Evolutionary conservation across 2,888 invertebrate genomes (phyloP).

Genomic region (Pollenia angustigena): DNA sequence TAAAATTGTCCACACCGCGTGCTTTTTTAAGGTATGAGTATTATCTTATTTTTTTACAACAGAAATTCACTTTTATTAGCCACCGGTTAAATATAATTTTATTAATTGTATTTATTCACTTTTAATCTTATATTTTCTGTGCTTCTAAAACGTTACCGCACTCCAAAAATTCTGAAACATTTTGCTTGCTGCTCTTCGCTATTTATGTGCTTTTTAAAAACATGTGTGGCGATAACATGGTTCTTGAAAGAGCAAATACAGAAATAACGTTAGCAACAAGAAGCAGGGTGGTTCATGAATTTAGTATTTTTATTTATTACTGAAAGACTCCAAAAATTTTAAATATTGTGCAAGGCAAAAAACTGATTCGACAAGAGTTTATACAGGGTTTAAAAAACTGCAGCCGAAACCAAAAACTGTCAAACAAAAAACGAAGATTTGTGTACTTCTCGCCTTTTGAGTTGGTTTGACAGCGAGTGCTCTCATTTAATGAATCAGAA

Average conservation of each 20-base stretch:
- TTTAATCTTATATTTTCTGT: slow-evolving; percentile 18
- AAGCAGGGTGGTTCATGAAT: not conserved
- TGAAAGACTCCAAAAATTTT: too few relatives aligned
- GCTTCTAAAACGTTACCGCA: slow-evolving; percentile 75
- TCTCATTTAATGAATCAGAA: too few relatives aligned
- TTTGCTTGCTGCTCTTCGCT: slow-evolving; percentile 76
- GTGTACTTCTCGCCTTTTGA: too few relatives aligned
- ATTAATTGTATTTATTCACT: slow-evolving; percentile 33
- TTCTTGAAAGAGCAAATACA: not conserved
- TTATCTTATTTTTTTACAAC: slow-evolving; percentile 20
- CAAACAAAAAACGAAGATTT: too few relatives aligned
- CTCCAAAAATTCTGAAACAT: slow-evolving; percentile 79
- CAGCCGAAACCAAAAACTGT: too few relatives aligned
- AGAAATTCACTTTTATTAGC: slow-evolving; percentile 54
- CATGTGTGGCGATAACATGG: slow-evolving; percentile 40
- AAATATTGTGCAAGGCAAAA: too few relatives aligned
- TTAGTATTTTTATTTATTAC: too few relatives aligned
- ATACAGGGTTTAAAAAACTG: too few relatives aligned
- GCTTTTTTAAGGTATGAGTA: slow-evolving; percentile 20
- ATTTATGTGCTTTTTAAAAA: slow-evolving; percentile 77
- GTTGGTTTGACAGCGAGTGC: too few relatives aligned
- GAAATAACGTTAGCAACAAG: not conserved
- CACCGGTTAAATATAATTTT: slow-evolving; percentile 51
- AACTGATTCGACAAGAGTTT: too few relatives aligned
- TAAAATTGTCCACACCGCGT: slow-evolving; percentile 39